A percentile compares a stretch with the other conserved stretches of the same genome.
These are phyloP conservation scores for Eucidaris tribuloides DNA, from an alignment of 35 echinoderm and acorn worm species.

Conservation along the genomic window DNA sequence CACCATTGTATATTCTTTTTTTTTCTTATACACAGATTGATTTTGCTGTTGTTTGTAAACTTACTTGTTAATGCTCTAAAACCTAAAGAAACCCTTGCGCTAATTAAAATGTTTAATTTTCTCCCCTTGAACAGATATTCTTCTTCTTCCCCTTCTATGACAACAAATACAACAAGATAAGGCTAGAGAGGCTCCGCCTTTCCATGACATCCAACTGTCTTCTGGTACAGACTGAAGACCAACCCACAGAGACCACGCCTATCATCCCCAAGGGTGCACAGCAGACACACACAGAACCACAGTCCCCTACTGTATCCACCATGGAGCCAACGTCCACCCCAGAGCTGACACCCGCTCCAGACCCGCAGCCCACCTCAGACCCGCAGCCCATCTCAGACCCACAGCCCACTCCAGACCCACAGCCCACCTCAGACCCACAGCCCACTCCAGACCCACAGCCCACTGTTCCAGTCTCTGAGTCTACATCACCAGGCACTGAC, in stretches of 20 bases:
- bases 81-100: not conserved
- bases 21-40: not conserved
- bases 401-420: too few species aligned
- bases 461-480: too few species aligned
- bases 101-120: not conserved
- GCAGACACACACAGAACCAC: too few species aligned
- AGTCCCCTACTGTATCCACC: too few species aligned
- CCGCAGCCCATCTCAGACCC: too few species aligned
- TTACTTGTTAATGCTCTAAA: not conserved
- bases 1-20: not conserved
- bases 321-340: too few species aligned
- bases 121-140: conserved; percentile 26
- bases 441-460: too few species aligned
- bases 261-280: too few species aligned
- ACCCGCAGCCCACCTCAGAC: too few species aligned
- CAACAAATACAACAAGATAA: conserved; percentile 52
- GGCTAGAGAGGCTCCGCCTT: conserved; percentile 28
- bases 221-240: not conserved
- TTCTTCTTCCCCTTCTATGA: conserved; percentile 69
- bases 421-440: too few species aligned
- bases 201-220: conserved; percentile 1
- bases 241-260: not conserved
- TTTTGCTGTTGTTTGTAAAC: not conserved
- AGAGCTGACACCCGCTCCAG: too few species aligned
- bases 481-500: too few species aligned